phyloP scores from a whole-genome alignment of 2,888 invertebrate genomes.

The Adineta ricciae region DNA sequence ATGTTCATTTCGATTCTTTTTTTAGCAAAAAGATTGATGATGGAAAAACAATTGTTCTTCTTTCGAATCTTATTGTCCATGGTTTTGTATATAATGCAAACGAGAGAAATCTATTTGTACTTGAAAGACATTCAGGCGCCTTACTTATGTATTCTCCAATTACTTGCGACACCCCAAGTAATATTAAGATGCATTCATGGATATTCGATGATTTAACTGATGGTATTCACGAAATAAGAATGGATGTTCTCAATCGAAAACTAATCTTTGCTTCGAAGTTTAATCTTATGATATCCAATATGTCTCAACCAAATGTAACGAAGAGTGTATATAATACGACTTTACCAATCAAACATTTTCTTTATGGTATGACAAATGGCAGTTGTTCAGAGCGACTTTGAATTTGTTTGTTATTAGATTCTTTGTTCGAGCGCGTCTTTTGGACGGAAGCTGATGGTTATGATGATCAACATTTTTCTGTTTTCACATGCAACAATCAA shows the following conservation, averaged over 20 bases:
- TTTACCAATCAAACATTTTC: background rate
- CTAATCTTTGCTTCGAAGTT: background rate
- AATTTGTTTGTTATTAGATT: background rate
- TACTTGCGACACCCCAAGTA: background rate
- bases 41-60: background rate
- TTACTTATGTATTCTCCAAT: background rate
- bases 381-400: no score
- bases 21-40: background rate
- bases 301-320: background rate
- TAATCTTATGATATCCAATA: background rate
- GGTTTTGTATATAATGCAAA: background rate
- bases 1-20: background rate
- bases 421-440: background rate
- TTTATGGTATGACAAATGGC: background rate
- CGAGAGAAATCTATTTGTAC: background rate
- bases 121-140: background rate
- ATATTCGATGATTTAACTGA: background rate
- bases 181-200: background rate
- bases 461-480: background rate
- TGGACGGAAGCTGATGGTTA: background rate
- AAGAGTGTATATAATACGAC: background rate
- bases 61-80: background rate
- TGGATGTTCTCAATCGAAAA: background rate
- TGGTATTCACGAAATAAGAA: background rate
- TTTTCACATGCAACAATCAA: background rate